These are phyloP conservation scores for Brienomyrus longianalis DNA, from an alignment of 2,113 vertebrate species.

Conservation along the genomic window DNA sequence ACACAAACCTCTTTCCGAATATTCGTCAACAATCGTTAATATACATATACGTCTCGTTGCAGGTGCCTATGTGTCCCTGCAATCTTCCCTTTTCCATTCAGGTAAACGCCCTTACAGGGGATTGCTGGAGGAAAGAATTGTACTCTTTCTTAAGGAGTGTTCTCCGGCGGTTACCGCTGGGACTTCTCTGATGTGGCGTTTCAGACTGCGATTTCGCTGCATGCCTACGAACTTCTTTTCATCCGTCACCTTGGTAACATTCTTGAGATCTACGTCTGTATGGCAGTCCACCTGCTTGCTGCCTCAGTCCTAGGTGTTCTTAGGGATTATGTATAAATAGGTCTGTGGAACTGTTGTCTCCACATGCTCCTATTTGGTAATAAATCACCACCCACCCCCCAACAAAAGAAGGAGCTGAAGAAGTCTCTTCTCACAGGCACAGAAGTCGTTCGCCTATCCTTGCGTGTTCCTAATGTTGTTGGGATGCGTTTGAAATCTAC, in stretches of 20 bases:
- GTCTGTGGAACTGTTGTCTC: not conserved
- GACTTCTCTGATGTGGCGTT: not conserved
- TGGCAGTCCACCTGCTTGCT: slow-evolving; percentile 19
- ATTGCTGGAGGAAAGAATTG: not conserved
- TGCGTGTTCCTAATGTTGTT: not conserved
- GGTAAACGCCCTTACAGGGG: not conserved
- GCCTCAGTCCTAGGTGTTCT: not conserved
- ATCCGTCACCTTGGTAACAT: slow-evolving; percentile 15
- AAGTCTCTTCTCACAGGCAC: not conserved
- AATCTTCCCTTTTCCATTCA: not conserved
- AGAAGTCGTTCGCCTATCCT: not conserved
- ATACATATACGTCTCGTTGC: not conserved
- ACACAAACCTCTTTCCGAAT: not conserved
- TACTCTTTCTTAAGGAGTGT: not conserved
- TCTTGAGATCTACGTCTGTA: slow-evolving; percentile 18
- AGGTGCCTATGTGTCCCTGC: not conserved
- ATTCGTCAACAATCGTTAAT: not conserved
- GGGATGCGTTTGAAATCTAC: not conserved
- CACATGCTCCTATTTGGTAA: slow-evolving; percentile 13
- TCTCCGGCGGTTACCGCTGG: not conserved
- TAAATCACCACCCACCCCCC: slow-evolving; percentile 1
- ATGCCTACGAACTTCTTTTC: slow-evolving; percentile 8
- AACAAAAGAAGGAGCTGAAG: not conserved
- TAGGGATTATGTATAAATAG: slow-evolving; percentile 17
- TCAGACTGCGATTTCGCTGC: not conserved